Evolutionary conservation across 92 coral and sea anemone species (phyloP), one percentile per base, ranked within the genome.

Genomic region (Porites lobata): DNA sequence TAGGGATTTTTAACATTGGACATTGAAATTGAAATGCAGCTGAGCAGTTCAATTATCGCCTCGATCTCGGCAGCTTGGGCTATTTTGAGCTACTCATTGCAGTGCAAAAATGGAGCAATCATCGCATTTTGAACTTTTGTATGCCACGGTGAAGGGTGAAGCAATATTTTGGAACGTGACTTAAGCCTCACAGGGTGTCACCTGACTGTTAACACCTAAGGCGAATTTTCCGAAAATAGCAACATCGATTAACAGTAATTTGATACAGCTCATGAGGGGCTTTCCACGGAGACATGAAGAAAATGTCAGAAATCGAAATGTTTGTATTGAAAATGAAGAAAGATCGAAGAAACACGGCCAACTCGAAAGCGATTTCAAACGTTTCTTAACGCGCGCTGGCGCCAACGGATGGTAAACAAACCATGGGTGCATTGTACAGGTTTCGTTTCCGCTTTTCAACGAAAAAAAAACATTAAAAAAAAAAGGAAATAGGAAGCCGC

Each of bases 261-360:
- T n/a, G 59, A 82, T 74, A 76, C 43, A 58, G 65, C 6, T 65
- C 2, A 9, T 56, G 21, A 56, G 15, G 87, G 87, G 80, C 73
- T 70, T 84, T 84, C 80, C 80, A 61, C 87, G 7, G 80, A 73
- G 79, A 50, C 50, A 71, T 22, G 38, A 82, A 82, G 56, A 52
- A 65, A 43, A 65, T 50, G 32, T n/a, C 84, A 24, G 18, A 69
- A 9, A 54, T 82, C 77, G 32, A n/a, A 82, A 54, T 56, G 38
- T 82, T 71, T 21, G 59, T 24, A 67, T 20, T 50, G 32, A 24
- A 18, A 26, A 19, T 14, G 14, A 50, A 13, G 24, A 3, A 51
- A 20, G 50, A 57, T 43, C 14, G 6, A 3, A 38, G 11, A 18
- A 43, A 59, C 58, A 52, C 10, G 57, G 10, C 9, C 65, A 8